A percentile compares a stretch with the other conserved stretches of the same genome.
phyloP scores from a whole-genome alignment of 2,888 invertebrate genomes.

The Rhingia campestris region DNA sequence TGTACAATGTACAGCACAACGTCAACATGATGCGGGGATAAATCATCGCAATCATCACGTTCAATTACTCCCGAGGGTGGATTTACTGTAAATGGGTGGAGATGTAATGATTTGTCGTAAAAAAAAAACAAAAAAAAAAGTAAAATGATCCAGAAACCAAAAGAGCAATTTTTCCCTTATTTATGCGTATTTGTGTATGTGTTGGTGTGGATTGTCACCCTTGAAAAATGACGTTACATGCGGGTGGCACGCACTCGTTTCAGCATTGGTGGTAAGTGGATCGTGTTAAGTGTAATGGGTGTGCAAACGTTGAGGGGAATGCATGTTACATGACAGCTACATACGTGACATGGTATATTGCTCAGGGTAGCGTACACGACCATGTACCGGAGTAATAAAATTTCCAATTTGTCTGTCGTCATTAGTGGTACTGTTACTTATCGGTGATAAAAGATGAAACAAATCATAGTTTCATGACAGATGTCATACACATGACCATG shows the following conservation, averaged over 20 bases:
- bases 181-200: constrained; percentile 38
- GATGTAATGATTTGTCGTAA: constrained; percentile 73
- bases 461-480: not conserved
- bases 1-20: constrained; percentile 18
- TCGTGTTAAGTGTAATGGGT: constrained; percentile 60
- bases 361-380: not conserved
- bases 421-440: constrained; percentile 31
- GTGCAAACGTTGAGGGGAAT: constrained; percentile 14
- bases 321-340: constrained; percentile 26
- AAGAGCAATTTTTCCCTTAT: constrained; percentile 12
- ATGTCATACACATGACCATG: not conserved
- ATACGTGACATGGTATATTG: constrained; percentile 11
- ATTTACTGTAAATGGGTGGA: constrained; percentile 72
- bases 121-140: constrained; percentile 25
- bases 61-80: constrained; percentile 74
- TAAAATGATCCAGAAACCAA: constrained; percentile 38
- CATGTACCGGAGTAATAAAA: constrained; percentile 19
- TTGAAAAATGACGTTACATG: constrained; percentile 39
- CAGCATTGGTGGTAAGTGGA: constrained; percentile 49
- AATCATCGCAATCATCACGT: constrained; percentile 74
- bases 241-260: constrained; percentile 58
- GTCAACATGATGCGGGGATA: constrained; percentile 60
- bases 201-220: constrained; percentile 51
- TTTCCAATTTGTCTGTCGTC: constrained; percentile 51
- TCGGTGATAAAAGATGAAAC: constrained; percentile 13